A percentile compares a stretch with the other conserved stretches of the same genome.
These are phyloP conservation scores for Calameuta idolon DNA, from an alignment of 2,888 invertebrate genomes.

Conservation along the genomic window DNA sequence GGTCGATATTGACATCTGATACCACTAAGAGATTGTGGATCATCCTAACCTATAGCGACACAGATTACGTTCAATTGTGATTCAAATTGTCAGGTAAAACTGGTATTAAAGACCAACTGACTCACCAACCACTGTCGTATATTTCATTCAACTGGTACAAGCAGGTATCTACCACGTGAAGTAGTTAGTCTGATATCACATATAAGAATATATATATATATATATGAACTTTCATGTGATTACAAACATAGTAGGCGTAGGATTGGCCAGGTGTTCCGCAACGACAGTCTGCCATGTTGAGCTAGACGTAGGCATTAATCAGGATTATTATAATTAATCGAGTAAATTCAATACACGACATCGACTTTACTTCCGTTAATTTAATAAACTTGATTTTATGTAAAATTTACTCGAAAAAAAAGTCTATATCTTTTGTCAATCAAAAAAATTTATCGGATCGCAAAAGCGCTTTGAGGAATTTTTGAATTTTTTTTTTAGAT, in stretches of 20 bases:
- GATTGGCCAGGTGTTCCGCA: constrained; percentile 10
- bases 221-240: constrained; percentile 1
- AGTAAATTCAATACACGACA: neutral
- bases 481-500: no score
- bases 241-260: constrained; percentile 6
- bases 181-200: neutral
- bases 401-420: no score
- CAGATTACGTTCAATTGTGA: neutral
- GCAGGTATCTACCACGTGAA: neutral
- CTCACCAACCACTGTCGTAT: neutral
- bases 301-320: neutral
- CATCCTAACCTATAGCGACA: neutral
- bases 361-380: neutral
- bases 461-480: no score
- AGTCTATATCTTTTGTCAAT: no score
- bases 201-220: neutral
- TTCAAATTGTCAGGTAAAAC: neutral
- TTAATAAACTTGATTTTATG: neutral
- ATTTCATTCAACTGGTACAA: neutral
- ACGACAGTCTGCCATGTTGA: constrained; percentile 2
- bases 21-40: neutral
- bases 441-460: no score
- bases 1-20: neutral
- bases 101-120: neutral
- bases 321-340: neutral